Conservation (phyloP, 2,113 vertebrate genomes). For the Chelonoidis abingdonii region DNA sequence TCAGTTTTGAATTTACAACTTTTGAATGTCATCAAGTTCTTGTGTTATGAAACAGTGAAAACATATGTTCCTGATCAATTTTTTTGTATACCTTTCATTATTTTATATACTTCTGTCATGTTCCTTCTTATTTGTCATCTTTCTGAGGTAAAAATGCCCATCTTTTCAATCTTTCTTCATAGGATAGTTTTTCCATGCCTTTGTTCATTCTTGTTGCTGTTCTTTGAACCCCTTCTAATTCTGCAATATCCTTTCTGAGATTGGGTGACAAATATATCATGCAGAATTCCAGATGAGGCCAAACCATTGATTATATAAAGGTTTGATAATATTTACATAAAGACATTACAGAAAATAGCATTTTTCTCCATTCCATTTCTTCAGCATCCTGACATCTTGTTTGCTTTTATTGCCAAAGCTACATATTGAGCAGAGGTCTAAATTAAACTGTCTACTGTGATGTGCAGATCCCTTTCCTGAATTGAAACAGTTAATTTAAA, state of each 20-base stretch:
- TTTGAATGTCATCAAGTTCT: neutral
- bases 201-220: neutral
- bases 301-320: neutral
- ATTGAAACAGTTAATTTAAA: no score
- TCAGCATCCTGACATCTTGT: no score
- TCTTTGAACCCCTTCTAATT: neutral
- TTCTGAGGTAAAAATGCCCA: neutral
- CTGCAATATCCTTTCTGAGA: neutral
- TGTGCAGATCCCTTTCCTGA: no score
- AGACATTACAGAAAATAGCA: no score
- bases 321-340: neutral
- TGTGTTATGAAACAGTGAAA: neutral
- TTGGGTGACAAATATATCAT: neutral
- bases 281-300: neutral
- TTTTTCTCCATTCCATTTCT: no score
- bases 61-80: fast-evolving
- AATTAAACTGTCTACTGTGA: no score
- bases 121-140: neutral
- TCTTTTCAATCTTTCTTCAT: neutral
- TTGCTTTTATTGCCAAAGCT: no score
- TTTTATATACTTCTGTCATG: neutral
- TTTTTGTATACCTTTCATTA: neutral
- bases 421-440: no score
- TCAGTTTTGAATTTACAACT: neutral
- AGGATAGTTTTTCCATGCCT: fast-evolving